phyloP scores from a whole-genome alignment of 2,888 invertebrate genomes.

The Trilocha varians region DNA sequence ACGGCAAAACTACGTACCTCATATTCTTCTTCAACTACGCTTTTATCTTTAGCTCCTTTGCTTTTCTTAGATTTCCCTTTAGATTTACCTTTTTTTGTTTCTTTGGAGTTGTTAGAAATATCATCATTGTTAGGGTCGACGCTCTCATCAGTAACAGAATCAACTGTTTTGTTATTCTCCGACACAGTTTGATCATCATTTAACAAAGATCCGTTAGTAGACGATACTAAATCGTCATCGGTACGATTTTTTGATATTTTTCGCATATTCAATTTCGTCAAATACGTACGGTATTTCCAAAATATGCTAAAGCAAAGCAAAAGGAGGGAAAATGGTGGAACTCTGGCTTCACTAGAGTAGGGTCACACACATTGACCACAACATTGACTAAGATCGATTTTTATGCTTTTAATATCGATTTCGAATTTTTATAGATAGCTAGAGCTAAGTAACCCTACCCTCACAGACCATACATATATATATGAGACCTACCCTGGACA shows the following conservation, averaged over 20 bases:
- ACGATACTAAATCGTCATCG: slow-evolving; percentile 61
- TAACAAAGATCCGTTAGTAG: slow-evolving; percentile 56
- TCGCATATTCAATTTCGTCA: slow-evolving; percentile 41
- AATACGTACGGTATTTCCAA: slow-evolving; percentile 17
- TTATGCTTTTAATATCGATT: too few species aligned
- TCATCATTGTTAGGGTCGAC: slow-evolving; percentile 26
- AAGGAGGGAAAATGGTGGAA: slow-evolving; percentile 23
- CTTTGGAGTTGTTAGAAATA: slow-evolving; percentile 25
- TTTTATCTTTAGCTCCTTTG: slow-evolving; percentile 41
- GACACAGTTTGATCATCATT: slow-evolving; percentile 30
- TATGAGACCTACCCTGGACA: too few species aligned
- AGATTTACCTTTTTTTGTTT: slow-evolving; percentile 29
- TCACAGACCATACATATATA: too few species aligned
- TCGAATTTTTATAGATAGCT: too few species aligned
- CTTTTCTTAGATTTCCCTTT: slow-evolving; percentile 44
- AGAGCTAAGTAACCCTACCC: too few species aligned
- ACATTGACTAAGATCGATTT: too few species aligned
- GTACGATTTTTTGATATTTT: slow-evolving; percentile 60
- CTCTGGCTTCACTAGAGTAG: slow-evolving; percentile 5
- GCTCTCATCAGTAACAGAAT: slow-evolving; percentile 25
- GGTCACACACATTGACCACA: too few species aligned
- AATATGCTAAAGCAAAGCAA: slow-evolving; percentile 8
- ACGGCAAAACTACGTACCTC: slow-evolving; percentile 58
- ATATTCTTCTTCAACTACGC: slow-evolving; percentile 53
- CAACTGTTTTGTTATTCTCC: slow-evolving; percentile 24